Evolutionary conservation across 2,888 invertebrate species (phyloP).

Genomic region (Dicranocentrus wangi): DNA sequence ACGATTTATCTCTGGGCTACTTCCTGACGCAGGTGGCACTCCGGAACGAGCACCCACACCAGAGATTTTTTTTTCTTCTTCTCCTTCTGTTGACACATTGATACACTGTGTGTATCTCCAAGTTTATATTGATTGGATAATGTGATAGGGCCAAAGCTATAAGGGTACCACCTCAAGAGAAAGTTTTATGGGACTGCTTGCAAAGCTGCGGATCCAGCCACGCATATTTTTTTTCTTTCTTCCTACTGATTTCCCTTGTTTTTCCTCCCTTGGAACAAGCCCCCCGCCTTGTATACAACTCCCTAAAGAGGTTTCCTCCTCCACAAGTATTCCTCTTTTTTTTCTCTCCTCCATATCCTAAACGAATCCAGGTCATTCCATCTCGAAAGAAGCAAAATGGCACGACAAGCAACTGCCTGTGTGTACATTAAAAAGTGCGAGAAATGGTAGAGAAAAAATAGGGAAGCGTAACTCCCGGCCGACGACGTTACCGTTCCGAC

Average conservation of each 20-base stretch:
- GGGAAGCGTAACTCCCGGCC: not conserved
- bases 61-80: not conserved
- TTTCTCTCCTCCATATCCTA: too few species aligned
- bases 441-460: conserved; percentile 4
- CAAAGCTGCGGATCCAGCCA: too few species aligned
- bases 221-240: too few species aligned
- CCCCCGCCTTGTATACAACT: too few species aligned
- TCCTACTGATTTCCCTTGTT: conserved; percentile 3
- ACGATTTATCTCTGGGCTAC: conserved; percentile 56
- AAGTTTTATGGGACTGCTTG: too few species aligned
- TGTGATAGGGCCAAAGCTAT: too few species aligned
- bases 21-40: conserved; percentile 52
- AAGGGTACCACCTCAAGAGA: too few species aligned
- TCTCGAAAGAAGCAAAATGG: conserved; percentile 3
- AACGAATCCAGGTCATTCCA: conserved; percentile 24
- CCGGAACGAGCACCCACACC: conserved; percentile 7
- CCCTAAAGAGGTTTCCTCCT: too few species aligned
- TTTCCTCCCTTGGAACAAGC: not conserved
- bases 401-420: not conserved
- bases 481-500: not conserved
- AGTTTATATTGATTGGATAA: too few species aligned
- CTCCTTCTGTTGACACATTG: not conserved
- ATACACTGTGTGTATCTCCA: not conserved
- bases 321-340: not conserved
- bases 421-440: conserved; percentile 7